phyloP scores from a whole-genome alignment of 1,140 invertebrate genomes.

The Medauroidea extradentata region DNA sequence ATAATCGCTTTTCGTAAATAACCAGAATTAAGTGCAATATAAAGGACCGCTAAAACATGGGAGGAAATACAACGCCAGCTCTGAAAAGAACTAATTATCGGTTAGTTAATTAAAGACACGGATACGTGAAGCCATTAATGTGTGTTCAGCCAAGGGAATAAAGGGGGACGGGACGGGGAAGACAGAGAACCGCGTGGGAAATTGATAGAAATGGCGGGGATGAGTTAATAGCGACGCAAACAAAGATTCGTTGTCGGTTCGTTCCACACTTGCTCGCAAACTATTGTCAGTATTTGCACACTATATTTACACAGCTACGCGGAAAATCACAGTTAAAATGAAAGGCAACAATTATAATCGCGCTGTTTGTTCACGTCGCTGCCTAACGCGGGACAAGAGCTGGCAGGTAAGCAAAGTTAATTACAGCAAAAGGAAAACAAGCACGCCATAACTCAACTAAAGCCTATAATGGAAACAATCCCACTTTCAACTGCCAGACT shows the following conservation, averaged over 20 bases:
- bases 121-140: constrained; percentile 23
- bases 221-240: no score
- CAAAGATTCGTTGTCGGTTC: no score
- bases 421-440: constrained; percentile 10
- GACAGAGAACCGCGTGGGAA: neutral
- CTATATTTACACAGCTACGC: no score
- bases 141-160: constrained; percentile 30
- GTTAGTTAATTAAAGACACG: no score
- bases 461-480: no score
- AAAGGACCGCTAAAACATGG: constrained; percentile 9
- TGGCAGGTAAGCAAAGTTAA: neutral
- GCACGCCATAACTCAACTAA: no score
- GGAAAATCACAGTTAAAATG: constrained; percentile 37
- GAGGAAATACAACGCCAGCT: constrained; percentile 2
- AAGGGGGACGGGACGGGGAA: constrained; percentile 8
- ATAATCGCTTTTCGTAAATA: constrained; percentile 5
- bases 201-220: no score
- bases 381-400: no score
- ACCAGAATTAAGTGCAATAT: constrained; percentile 5
- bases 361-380: neutral
- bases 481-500: no score
- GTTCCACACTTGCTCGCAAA: no score
- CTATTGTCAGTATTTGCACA: no score
- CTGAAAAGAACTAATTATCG: no score
- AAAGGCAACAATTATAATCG: constrained; percentile 32